Percentiles rank a stretch among this genome's conserved stretches.
Evolutionary conservation across 2,797 vertebrate species (phyloP).

Genomic region (Sebastiscus tertius): DNA sequence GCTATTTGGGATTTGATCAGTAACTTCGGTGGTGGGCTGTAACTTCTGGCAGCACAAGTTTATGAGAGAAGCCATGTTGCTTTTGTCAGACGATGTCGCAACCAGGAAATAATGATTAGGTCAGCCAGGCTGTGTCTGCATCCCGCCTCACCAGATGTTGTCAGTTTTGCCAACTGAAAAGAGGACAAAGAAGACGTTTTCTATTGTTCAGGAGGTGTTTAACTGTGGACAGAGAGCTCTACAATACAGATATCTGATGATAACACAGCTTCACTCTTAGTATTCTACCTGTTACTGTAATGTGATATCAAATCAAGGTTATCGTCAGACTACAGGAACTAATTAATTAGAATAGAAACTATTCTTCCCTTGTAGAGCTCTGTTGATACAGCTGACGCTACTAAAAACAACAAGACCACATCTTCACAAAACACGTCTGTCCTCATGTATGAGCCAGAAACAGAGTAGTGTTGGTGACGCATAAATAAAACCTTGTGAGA

Average conservation of each 20-base stretch:
- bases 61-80: neutral
- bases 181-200: neutral
- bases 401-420: neutral
- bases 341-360: neutral
- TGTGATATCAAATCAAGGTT: neutral
- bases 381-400: neutral
- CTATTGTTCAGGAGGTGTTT: no score
- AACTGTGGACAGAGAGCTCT: neutral
- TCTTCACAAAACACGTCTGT: neutral
- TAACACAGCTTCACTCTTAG: neutral
- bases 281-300: rapidly evolving
- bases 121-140: neutral
- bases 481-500: neutral
- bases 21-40: neutral
- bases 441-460: neutral
- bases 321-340: neutral
- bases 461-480: no score
- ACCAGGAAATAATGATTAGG: neutral
- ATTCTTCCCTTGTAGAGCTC: neutral
- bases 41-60: no score
- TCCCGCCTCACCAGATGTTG: neutral
- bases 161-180: neutral
- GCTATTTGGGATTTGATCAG: neutral
- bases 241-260: neutral
- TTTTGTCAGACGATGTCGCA: neutral